Conservation (phyloP, 2,797 vertebrate genomes). For the Sebastes cheni region DNA sequence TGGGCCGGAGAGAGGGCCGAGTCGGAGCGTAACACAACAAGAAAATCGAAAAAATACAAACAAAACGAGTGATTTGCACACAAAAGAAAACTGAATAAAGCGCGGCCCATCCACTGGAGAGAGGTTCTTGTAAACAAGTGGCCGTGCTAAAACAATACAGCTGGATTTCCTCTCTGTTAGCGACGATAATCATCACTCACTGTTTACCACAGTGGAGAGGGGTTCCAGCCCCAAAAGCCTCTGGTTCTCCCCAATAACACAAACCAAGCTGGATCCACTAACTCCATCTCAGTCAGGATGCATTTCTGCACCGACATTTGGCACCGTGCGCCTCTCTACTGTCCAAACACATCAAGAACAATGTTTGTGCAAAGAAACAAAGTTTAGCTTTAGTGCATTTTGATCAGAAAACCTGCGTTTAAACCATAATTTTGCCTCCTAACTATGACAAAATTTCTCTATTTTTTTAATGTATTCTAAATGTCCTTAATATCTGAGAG, state of each 20-base stretch:
- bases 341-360: constrained; percentile 60
- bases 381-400: constrained; percentile 31
- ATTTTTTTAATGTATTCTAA: constrained; percentile 64
- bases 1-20: constrained; percentile 32
- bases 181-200: constrained; percentile 76
- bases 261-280: constrained; percentile 66
- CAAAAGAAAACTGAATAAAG: constrained; percentile 66
- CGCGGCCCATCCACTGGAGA: constrained; percentile 47
- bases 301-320: constrained; percentile 41
- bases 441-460: constrained; percentile 49
- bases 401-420: constrained; percentile 39
- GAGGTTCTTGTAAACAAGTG: constrained; percentile 76
- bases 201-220: constrained; percentile 68
- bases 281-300: constrained; percentile 51
- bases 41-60: constrained; percentile 74
- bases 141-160: constrained; percentile 78
- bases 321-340: constrained; percentile 39
- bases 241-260: constrained; percentile 58
- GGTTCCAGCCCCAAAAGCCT: constrained; percentile 54
- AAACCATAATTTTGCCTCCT: constrained; percentile 38
- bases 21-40: constrained; percentile 71
- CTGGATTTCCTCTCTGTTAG: constrained; percentile 73
- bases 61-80: constrained; percentile 76
- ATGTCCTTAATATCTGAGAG: constrained; percentile 69
- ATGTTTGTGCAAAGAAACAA: constrained; percentile 22